Evolutionary conservation across 2,113 vertebrate genomes (phyloP).

Genomic region (Aleadryas rufinucha): DNA sequence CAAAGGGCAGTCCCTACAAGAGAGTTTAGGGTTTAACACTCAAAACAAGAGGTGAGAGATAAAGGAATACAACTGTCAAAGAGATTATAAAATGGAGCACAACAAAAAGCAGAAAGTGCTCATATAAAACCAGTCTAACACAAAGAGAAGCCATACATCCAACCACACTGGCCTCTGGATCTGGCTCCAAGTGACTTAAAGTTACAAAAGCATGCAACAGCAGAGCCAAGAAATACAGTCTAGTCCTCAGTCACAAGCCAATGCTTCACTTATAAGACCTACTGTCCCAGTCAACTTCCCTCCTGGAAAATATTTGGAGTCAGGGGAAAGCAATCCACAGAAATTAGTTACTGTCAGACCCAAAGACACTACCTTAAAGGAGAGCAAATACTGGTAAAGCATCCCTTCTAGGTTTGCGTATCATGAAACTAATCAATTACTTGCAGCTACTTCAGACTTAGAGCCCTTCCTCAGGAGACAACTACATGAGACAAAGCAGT

Average conservation of each 20-base stretch:
- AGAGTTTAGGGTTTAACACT: not conserved
- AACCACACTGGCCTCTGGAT: not conserved
- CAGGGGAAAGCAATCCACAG: not conserved
- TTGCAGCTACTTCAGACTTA: not conserved
- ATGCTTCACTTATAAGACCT: not conserved
- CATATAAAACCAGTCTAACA: not conserved
- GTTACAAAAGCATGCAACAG: not conserved
- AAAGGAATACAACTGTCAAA: not conserved
- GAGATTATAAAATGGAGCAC: not conserved
- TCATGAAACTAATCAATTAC: not conserved
- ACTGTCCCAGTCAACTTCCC: not conserved
- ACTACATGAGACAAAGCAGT: not conserved
- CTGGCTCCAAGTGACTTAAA: not conserved
- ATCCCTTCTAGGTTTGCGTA: not conserved
- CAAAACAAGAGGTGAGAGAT: not conserved
- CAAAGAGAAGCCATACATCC: not conserved
- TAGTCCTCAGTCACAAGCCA: not conserved
- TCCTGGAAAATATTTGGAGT: not conserved
- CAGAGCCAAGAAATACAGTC: not conserved
- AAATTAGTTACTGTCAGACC: not conserved
- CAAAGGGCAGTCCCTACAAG: not conserved
- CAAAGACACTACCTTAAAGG: not conserved
- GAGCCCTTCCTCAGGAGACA: not conserved
- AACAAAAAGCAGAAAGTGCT: not conserved
- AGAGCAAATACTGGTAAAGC: not conserved